Base-by-base conservation (phyloP, 2,888 invertebrate species). In the Gymnosoma rotundatum region DNA sequence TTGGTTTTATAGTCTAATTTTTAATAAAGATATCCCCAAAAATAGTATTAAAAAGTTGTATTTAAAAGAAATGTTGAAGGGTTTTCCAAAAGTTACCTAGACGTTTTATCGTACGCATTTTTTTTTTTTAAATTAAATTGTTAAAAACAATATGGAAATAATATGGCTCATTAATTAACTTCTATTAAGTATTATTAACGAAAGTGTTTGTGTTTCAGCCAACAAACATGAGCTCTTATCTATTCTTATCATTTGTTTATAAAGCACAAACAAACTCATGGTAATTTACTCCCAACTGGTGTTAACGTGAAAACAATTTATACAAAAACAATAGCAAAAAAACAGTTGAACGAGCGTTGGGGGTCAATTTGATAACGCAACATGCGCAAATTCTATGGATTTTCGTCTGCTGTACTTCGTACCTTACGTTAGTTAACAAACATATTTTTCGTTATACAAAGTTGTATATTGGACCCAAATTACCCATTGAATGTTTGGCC, bases 341-440 rank as follows among this genome's bases (percentile, higher is more conserved):
- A 64, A 54, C 61, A 61, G 69, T 54, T 63, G 63, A 78, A 61
- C 61, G 76, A 83, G 73, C 78, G 78, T 52, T 74, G 83, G 81
- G 84, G 84, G 84, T 78, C 81, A 74, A 70, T 78, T 80, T 78
- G 84, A 84, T 78, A 84, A 82, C 61, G 50, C 8, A 67, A 76
- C 72, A 54, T 61, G 69, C 60, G 76, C 70, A 50, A 74, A 61
- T 58, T 58, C 12, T 42, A 69, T 64, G 14, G n/a, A 78, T 83
- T 80, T 79, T 76, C 67, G 85, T 86, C 79, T 84, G 61, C 45
- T 86, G 85, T 81, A 86, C 86, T 87, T 87, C 79, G 86, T 73
- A 83, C 85, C 79, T 48, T 50, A 63, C 38, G 67, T 56, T 67
- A 60, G 67, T 56, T 67, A 60, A 74, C 42, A 61, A 63, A 25